Base-by-base conservation (phyloP, 1,140 invertebrate species). In the Branchinecta lynchi region DNA sequence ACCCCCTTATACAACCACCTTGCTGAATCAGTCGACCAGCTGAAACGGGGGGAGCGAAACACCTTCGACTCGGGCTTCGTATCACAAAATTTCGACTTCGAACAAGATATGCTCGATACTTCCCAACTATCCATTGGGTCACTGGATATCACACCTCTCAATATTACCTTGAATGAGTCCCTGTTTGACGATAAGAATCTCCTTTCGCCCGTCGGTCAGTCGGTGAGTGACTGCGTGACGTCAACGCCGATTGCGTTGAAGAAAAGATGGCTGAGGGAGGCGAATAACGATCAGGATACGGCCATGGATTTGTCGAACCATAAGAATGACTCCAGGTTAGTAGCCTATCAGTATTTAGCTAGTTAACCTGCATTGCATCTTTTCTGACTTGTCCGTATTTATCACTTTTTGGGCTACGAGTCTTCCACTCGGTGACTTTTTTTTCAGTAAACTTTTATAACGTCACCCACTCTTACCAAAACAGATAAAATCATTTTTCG, bases 221-320 rank as follows among this genome's bases (percentile, higher is more conserved):
- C 12, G 12, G 51, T 12, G 17, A 60, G 12, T 60, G 51, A 60
- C 17, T 60, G 51, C 17, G 51, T 20, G 17, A 60, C 51, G 17
- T 60, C 51, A 6, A 60, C 51, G 17, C 51, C 51, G 12, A 60
- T 60, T 60, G 51, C 51, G 12, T 6, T 60, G 51, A 86, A 86
- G 75, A 85, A 85, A 73, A 78, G 83, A n/a, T 86, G 84, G 84
- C 73, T 85, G 12, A 76, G 82, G 6, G 83, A 84, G 76, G 84
- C 82, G 0, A 78, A 81, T 21, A 74, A 82, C 43, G 82, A 85
- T 15, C 80, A 82, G 69, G 65, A 45, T 21, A 45, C 45, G 21
- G 45, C 43, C 10, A 65, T 12, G 8, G 17, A 51, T 7, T 21
- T n/a, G 60, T 70, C 8, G 7, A 70, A 65, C n/a, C 66, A 67